These are phyloP conservation scores for Grantiella picta DNA, from an alignment of 2,113 vertebrate genomes.

Conservation along the genomic window DNA sequence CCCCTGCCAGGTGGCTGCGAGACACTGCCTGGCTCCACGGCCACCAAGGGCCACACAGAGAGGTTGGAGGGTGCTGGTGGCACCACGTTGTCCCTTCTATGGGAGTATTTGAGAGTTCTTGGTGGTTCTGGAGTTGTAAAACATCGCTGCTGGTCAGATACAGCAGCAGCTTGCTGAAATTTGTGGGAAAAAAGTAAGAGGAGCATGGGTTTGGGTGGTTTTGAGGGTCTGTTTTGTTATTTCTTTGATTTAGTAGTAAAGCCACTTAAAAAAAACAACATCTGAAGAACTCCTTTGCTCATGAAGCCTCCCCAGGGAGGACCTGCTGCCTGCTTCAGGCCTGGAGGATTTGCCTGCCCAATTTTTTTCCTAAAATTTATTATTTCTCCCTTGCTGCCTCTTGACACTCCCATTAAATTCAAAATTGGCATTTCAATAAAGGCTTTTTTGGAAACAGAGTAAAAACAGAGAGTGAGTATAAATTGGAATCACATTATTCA, in stretches of 20 bases:
- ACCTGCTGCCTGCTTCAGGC: background rate
- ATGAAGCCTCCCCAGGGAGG: background rate
- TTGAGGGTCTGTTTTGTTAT: background rate
- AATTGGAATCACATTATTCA: background rate
- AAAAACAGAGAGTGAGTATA: background rate
- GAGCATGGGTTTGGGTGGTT: background rate
- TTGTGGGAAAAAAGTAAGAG: background rate
- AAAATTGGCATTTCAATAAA: background rate
- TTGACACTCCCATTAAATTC: background rate
- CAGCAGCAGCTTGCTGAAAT: background rate
- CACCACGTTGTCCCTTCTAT: accelerated
- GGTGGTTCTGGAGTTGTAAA: background rate
- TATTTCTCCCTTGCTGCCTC: background rate
- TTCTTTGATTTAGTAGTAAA: background rate
- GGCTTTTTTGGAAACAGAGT: background rate
- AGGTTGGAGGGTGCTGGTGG: background rate
- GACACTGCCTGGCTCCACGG: accelerated
- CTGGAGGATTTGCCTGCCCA: background rate
- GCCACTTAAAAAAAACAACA: background rate
- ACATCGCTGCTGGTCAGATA: background rate
- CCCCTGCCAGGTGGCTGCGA: background rate
- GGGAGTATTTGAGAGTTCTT: background rate
- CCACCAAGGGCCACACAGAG: accelerated
- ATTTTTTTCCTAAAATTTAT: background rate
- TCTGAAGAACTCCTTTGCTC: background rate